Evolutionary conservation across 2,113 vertebrate genomes (phyloP), one percentile per base, ranked within the genome.

Genomic region (Burhinus oedicnemus): DNA sequence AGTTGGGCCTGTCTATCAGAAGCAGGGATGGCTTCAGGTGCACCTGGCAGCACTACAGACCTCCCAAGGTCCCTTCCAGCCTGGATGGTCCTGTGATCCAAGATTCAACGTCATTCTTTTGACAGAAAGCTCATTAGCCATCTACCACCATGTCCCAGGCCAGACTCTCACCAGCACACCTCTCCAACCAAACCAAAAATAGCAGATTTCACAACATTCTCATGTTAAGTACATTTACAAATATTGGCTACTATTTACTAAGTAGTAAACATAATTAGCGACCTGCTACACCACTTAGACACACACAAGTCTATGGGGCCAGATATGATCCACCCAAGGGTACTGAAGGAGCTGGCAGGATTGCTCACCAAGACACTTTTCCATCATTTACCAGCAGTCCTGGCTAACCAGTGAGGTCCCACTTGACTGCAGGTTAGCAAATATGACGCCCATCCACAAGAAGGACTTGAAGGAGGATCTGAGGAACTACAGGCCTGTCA

Each of bases 311-410:
- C 22, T 19, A 14, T 6, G n/a, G 8, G 20, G 26, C 45, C 23
- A 17, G 25, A 42, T 11, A 27, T 30, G 42, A 76, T n/a, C 7
- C 57, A 34, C 8, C 26, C 17, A 60, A 0, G 0, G 11, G 11
- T 29, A 38, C 12, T 27, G 34, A 64, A 9, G 36, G 49, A 84
- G 21, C 52, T 58, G n/a, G 9, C 7, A 6, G n/a, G 49, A 49
- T 18, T 3, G 5, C 54, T 64, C 44, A 65, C 11, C 1, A 0
- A 74, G 49, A 8, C 19, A 52, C 6, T 15, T 40, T 20, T 20
- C 34, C 19, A 36, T 18, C 25, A 36, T 42, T 80, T 65, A 36
- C 12, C 26, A 54, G 30, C 25, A 26, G 15, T 47, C 6, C 34
- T 60, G 22, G 30, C 12, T 30, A 69, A 36, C 32, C 1, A 10